Conservation (phyloP, 2,113 vertebrate species). For the Oceanodroma tethys region DNA sequence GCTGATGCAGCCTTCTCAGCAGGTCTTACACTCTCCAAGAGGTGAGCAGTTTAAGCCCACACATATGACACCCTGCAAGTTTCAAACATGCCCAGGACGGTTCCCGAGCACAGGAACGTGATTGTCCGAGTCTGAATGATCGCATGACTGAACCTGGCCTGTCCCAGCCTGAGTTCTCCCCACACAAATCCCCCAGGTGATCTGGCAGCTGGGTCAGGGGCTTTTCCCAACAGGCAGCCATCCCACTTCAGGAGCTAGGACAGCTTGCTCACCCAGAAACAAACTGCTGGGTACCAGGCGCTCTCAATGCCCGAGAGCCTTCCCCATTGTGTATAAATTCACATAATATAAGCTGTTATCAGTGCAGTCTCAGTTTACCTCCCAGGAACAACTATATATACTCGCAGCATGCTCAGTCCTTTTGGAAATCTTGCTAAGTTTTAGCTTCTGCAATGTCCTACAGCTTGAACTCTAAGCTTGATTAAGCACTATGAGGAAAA, state of each 20-base stretch:
- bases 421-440: not conserved
- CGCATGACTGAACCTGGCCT: not conserved
- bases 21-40: not conserved
- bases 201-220: not conserved
- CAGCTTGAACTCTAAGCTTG: not conserved
- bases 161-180: not conserved
- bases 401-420: not conserved
- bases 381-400: not conserved
- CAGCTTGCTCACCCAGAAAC: not conserved
- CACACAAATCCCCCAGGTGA: fast-evolving
- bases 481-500: not conserved
- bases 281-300: not conserved
- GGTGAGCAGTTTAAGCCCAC: not conserved
- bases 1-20: not conserved
- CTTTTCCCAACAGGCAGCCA: not conserved
- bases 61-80: not conserved
- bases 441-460: not conserved
- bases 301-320: not conserved
- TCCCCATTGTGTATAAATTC: not conserved
- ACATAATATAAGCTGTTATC: not conserved
- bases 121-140: fast-evolving
- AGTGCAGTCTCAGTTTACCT: not conserved
- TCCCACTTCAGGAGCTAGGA: not conserved
- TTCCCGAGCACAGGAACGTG: fast-evolving
- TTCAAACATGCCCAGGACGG: not conserved